Conservation (phyloP, 2,888 invertebrate genomes). For the Nomada flava region DNA sequence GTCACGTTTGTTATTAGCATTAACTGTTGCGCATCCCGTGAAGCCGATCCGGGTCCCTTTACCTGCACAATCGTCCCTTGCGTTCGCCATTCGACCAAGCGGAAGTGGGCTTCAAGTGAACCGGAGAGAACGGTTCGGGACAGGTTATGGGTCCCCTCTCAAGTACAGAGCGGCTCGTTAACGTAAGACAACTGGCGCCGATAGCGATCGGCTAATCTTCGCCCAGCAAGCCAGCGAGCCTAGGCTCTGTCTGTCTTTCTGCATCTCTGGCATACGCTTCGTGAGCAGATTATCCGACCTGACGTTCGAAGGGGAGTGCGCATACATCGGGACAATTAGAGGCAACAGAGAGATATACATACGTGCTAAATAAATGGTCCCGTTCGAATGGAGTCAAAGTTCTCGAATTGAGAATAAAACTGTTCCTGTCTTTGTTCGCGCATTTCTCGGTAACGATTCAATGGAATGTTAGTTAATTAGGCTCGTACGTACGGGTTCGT, state of each 20-base stretch:
- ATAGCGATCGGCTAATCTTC: slow-evolving; percentile 82
- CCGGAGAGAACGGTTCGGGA: slow-evolving; percentile 60
- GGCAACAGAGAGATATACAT: slow-evolving; percentile 20
- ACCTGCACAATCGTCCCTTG: slow-evolving; percentile 58
- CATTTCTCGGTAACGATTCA: slow-evolving; percentile 22
- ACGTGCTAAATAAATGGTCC: slow-evolving; percentile 13
- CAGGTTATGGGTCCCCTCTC: slow-evolving; percentile 53
- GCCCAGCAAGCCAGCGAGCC: slow-evolving; percentile 49
- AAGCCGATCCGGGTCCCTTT: slow-evolving; percentile 19
- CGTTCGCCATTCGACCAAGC: slow-evolving; percentile 40
- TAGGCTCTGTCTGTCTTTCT: slow-evolving; percentile 65
- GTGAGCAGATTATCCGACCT: slow-evolving; percentile 63
- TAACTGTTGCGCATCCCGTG: slow-evolving; percentile 27
- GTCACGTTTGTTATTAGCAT: slow-evolving; percentile 27
- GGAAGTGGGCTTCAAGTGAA: slow-evolving; percentile 54
- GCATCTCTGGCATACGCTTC: slow-evolving; percentile 47
- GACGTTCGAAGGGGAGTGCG: slow-evolving; percentile 39
- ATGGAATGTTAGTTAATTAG: slow-evolving; percentile 43
- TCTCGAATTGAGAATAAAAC: slow-evolving; percentile 18
- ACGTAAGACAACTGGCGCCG: slow-evolving; percentile 78
- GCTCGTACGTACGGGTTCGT: background rate
- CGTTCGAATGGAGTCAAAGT: slow-evolving; percentile 17
- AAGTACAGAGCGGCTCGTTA: slow-evolving; percentile 77
- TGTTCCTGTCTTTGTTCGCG: slow-evolving; percentile 3
- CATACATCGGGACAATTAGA: slow-evolving; percentile 65